Base-by-base conservation (phyloP, 1,140 invertebrate species). In the Sogatella furcifera region DNA sequence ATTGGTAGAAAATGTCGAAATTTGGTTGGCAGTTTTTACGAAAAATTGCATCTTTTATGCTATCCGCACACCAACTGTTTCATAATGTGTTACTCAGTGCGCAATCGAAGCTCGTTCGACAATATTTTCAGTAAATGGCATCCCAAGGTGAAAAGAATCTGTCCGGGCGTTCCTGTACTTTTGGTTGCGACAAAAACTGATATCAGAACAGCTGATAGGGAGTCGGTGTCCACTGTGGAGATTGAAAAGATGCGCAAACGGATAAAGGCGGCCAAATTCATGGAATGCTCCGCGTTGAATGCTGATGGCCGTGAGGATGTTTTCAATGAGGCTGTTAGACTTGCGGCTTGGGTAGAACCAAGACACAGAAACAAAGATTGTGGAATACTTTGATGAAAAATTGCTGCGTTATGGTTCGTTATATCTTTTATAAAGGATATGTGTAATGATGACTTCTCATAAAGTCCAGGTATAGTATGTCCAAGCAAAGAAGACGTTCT, bases 31-130 rank as follows among this genome's bases (percentile, higher is more conserved):
- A n/a, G n/a, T n/a, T n/a, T n/a, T n/a, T 97, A 97, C 70, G 93
- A 97, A 74, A 84, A 95, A 76, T 78, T 98, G 64, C 79, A 95
- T 70, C 95, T 95, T 21, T 81, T 93, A 56, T 92, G 89, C 59
- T 94, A 94, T 76, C 91, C 90, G 68, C 90, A 93, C 77, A 75
- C 76, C 64, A 57, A 41, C 31, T 65, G 80, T 74, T 55, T 28
- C 19, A 21, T 55, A 21, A 52, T 52, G 17, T 52, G 46, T 15
- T 52, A 21, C 22, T 52, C 46, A 15, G 17, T 52, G 17, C 17
- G 4, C 11, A 52, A 52, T 52, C 22, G 17, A 1, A 52, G 17
- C 9, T 52, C 46, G 22, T 24, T 52, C 9, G 5, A 52, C 9
- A 52, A 52, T 24, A 24, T 52, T 21, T 6, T 24, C 4, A 24